Evolutionary conservation across 2,888 invertebrate genomes (phyloP), one percentile per base, ranked within the genome.

Genomic region (Ennomos quercinarius): DNA sequence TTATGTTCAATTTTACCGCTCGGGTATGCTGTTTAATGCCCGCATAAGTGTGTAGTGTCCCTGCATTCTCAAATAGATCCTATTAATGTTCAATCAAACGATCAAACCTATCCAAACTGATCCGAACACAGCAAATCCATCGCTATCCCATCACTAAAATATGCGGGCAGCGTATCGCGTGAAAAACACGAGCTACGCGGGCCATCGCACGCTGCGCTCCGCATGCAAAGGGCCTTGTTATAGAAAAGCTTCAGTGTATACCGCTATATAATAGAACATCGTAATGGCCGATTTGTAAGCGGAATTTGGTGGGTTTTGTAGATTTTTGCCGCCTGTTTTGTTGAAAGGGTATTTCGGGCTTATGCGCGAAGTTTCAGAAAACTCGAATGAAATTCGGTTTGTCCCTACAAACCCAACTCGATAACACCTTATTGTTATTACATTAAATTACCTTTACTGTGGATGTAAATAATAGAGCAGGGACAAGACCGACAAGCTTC

Each of bases 181-280:
- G 74, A 79, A 76, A 74, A 77, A 76, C 71, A 71, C 68, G 64
- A 63, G 74, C 63, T 64, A 71, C 73, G 74, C 68, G 69, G 72
- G 63, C 67, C 68, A 61, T 67, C 53, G 61, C 63, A 62, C 60
- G 55, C 65, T 42, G 43, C 61, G 57, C 55, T 45, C 62, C 63
- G 75, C 72, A 72, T 72, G 70, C 66, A 66, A 72, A 72, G 62
- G 55, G 64, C 66, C 70, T 69, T 51, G 63, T 71, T 73, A 72
- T 57, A 46, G 61, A 45, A 43, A 62, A 61, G 52, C 61, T 44
- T 53, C 67, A 60, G 61, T 71, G 66, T 64, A 66, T 59, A 63
- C 40, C 42, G 52, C 55, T 58, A 50, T 65, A 64, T n/a, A 55
- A 57, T 61, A 61, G 61, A 54, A 44, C 42, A 40, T 42, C 42